Evolutionary conservation across 23 tunicate species (phyloP).

Genomic region (Oikopleura dioica): DNA sequence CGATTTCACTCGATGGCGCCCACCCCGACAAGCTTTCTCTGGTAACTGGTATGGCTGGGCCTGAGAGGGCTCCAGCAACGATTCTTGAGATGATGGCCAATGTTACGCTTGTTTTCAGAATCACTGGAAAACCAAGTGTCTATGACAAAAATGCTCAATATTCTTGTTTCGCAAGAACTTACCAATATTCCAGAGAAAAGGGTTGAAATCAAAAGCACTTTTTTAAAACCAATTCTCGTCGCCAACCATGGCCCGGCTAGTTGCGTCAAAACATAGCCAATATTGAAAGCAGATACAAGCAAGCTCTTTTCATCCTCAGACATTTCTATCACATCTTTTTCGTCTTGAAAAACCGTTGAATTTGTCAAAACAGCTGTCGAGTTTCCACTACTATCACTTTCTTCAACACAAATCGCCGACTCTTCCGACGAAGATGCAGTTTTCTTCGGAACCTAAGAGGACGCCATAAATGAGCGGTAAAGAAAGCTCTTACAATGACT

Average conservation of each 20-base stretch:
- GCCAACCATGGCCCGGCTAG: not conserved
- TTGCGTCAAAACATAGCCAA: not conserved
- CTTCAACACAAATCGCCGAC: not conserved
- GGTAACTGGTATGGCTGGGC: not conserved
- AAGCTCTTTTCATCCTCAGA: not conserved
- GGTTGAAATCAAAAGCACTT: not conserved
- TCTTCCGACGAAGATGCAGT: not conserved
- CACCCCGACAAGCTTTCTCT: not conserved
- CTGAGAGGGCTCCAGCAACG: not conserved
- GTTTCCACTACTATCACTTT: not conserved
- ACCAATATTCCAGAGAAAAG: not conserved
- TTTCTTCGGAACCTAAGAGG: not conserved
- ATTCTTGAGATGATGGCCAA: not conserved
- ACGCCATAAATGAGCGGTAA: not conserved
- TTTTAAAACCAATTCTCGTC: not conserved
- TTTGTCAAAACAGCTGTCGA: no score
- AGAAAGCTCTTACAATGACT: not conserved
- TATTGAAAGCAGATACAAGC: not conserved
- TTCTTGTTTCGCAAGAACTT: no score
- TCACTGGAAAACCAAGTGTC: not conserved
- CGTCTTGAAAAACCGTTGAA: not conserved
- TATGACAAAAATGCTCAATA: no score
- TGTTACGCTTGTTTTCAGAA: not conserved
- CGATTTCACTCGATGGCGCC: not conserved
- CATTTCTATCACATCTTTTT: not conserved